Evolutionary conservation across 2,113 vertebrate species (phyloP).

Genomic region (Micromys minutus): DNA sequence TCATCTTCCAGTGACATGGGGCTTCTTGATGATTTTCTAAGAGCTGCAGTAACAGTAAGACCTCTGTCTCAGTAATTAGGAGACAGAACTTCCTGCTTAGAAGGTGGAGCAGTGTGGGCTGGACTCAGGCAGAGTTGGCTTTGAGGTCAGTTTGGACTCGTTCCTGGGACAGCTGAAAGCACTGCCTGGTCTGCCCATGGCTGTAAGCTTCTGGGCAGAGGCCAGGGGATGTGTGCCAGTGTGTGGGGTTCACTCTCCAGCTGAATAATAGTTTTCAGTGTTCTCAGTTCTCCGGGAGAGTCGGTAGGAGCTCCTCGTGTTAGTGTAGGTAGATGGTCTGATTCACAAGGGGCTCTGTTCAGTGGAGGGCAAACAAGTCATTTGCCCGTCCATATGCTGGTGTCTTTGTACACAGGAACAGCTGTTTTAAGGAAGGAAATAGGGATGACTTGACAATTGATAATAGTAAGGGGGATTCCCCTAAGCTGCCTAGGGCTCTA

Average conservation of each 20-base stretch:
- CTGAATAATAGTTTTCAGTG: not conserved
- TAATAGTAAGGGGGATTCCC: not conserved
- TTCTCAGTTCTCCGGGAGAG: not conserved
- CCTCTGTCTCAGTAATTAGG: not conserved
- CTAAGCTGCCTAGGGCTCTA: not conserved
- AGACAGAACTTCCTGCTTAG: not conserved
- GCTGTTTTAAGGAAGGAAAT: slow-evolving; percentile 1
- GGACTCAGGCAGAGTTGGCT: not conserved
- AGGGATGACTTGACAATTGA: not conserved
- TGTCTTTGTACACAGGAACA: not conserved
- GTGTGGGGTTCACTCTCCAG: not conserved
- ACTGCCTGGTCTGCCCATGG: not conserved
- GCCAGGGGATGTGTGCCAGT: not conserved
- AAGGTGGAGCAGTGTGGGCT: not conserved
- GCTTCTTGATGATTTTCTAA: not conserved
- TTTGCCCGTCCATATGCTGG: not conserved
- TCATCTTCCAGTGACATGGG: not conserved
- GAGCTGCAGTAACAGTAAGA: not conserved
- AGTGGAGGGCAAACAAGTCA: not conserved
- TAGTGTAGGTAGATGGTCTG: not conserved
- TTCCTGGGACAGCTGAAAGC: slow-evolving; percentile 9
- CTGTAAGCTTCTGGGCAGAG: not conserved
- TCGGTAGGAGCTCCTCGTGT: slow-evolving; percentile 11
- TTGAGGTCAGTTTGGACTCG: not conserved
- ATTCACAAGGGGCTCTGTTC: not conserved